Conservation (phyloP, 1,140 invertebrate genomes). For the Drosophila carrolli region DNA sequence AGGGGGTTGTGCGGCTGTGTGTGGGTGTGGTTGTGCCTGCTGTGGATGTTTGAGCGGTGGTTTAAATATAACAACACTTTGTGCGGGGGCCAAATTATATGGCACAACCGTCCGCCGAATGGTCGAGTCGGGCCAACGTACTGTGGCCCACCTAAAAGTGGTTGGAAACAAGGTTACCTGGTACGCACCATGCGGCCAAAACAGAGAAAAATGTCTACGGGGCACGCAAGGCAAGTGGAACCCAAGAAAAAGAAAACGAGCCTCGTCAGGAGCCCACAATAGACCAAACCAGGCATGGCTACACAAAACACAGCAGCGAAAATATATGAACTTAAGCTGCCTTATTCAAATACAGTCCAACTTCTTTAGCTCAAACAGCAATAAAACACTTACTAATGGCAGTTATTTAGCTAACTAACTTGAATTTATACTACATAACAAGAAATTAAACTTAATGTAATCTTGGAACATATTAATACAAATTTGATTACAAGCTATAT, state of each 20-base stretch:
- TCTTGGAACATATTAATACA: no score
- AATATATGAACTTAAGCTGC: slow-evolving; percentile 5
- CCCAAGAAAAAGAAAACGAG: slow-evolving; percentile 39
- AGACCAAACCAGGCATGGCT: slow-evolving; percentile 32
- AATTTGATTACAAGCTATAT: no score
- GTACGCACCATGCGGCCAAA: slow-evolving; percentile 40
- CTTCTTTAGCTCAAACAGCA: slow-evolving; percentile 4
- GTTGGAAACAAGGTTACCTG: slow-evolving; percentile 76
- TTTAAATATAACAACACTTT: slow-evolving; percentile 57
- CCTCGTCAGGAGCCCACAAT: slow-evolving; percentile 38
- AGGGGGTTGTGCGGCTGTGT: slow-evolving; percentile 16
- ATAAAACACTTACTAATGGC: no score
- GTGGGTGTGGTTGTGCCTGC: slow-evolving; percentile 31
- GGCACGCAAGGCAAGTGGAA: slow-evolving; percentile 62
- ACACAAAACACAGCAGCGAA: slow-evolving; percentile 11
- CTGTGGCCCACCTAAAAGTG: slow-evolving; percentile 62
- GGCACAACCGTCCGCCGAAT: slow-evolving; percentile 39
- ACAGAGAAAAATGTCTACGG: slow-evolving; percentile 65
- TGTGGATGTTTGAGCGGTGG: slow-evolving; percentile 44
- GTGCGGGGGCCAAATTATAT: slow-evolving; percentile 60
- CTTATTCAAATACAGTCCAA: slow-evolving; percentile 5
- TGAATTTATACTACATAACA: neutral
- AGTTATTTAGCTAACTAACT: neutral
- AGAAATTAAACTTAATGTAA: no score
- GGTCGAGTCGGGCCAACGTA: slow-evolving; percentile 55